These are phyloP conservation scores for Hypolimnas misippus DNA, from an alignment of 2,888 invertebrate genomes.

Conservation along the genomic window DNA sequence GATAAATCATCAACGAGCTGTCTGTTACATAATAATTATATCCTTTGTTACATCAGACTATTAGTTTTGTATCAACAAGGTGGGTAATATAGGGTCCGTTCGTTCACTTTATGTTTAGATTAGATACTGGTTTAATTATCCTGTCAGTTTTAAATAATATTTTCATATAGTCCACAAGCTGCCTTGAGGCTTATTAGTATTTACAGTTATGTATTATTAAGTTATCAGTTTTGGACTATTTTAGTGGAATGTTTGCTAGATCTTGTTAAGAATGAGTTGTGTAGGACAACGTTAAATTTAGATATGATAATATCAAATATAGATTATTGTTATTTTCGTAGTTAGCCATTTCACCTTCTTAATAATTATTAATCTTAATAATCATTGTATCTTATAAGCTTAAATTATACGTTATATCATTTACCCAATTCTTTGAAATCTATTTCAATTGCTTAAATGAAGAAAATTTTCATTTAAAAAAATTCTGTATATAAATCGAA, in stretches of 20 bases:
- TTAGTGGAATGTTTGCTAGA: neutral
- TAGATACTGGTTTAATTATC: slow-evolving; percentile 29
- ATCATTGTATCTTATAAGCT: too few relatives aligned
- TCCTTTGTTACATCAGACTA: neutral
- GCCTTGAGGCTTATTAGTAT: slow-evolving; percentile 9
- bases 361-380: too few relatives aligned
- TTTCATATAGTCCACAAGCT: slow-evolving; percentile 16
- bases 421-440: too few relatives aligned
- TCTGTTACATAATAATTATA: slow-evolving; percentile 4
- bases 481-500: too few relatives aligned
- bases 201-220: slow-evolving; percentile 3
- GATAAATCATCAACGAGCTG: neutral
- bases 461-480: too few relatives aligned
- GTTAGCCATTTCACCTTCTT: too few relatives aligned
- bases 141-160: slow-evolving; percentile 31
- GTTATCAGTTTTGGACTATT: slow-evolving; percentile 3
- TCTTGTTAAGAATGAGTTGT: neutral
- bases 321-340: too few relatives aligned
- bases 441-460: too few relatives aligned
- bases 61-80: slow-evolving; percentile 7
- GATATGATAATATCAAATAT: too few relatives aligned
- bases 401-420: too few relatives aligned
- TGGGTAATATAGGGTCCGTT: neutral
- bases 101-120: slow-evolving; percentile 5
- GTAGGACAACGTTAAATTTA: neutral